Conservation (phyloP, 2,113 vertebrate genomes). For the Callipepla squamata region DNA sequence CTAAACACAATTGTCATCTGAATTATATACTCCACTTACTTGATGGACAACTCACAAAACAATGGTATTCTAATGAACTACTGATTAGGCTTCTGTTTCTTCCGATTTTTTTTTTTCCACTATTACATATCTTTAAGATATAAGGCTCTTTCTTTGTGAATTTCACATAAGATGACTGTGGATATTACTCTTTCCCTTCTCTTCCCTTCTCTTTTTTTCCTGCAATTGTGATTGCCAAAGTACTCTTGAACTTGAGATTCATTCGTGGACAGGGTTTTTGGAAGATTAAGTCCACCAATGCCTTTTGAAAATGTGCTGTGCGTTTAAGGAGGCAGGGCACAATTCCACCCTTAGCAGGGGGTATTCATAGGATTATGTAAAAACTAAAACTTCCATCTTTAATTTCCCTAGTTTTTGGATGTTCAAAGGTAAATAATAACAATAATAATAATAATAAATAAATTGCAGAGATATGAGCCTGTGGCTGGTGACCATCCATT, state of each 20-base stretch:
- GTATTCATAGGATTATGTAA: rapidly evolving
- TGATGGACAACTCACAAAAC: background rate
- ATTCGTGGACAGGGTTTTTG: background rate
- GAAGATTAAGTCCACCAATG: background rate
- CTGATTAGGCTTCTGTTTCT: background rate
- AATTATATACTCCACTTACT: background rate
- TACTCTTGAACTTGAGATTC: background rate
- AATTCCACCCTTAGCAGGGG: background rate
- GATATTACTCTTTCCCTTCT: background rate
- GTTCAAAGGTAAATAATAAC: background rate
- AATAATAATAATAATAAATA: too few species aligned
- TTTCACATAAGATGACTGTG: background rate
- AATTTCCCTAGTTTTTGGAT: background rate
- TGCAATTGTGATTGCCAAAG: background rate
- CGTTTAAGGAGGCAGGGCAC: background rate
- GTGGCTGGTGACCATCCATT: background rate
- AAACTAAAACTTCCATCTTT: background rate
- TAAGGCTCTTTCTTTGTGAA: background rate
- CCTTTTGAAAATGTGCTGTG: background rate
- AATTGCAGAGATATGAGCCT: background rate
- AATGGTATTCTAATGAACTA: background rate
- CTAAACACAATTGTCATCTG: background rate
- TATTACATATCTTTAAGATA: background rate
- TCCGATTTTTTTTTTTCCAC: background rate
- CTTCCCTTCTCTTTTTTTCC: too few species aligned